Evolutionary conservation across 2,888 invertebrate genomes (phyloP).

Genomic region (Drosophila yooni): DNA sequence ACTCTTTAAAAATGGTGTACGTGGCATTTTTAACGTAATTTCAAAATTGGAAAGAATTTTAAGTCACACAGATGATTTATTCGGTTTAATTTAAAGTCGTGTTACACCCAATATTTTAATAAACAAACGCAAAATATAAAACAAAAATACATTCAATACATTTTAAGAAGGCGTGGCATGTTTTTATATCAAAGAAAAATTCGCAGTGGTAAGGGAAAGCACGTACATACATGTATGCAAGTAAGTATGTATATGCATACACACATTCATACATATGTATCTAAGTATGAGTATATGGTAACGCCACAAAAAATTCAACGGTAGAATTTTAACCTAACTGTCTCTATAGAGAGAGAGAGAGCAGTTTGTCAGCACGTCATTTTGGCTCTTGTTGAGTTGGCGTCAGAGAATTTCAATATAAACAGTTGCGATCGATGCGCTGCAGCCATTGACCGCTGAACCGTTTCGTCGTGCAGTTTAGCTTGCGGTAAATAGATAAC

Average conservation of each 20-base stretch:
- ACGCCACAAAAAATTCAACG: neutral
- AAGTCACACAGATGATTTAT: conserved; percentile 51
- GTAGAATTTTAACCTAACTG: too few species aligned
- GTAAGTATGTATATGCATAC: neutral
- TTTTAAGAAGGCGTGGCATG: conserved; percentile 46
- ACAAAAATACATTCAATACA: conserved; percentile 44
- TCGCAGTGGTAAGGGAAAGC: conserved; percentile 55
- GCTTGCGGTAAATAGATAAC: neutral
- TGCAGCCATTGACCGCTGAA: conserved; percentile 18
- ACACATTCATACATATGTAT: neutral
- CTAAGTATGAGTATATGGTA: conserved; percentile 16
- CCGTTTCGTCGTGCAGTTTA: conserved; percentile 5
- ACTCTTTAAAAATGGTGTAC: neutral
- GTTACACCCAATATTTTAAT: conserved; percentile 51
- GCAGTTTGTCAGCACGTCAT: too few species aligned
- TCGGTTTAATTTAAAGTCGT: conserved; percentile 56
- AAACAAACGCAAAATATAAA: conserved; percentile 39
- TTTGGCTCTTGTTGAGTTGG: neutral
- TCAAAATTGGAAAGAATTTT: conserved; percentile 34
- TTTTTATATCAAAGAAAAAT: conserved; percentile 55
- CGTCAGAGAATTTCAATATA: neutral
- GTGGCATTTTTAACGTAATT: neutral
- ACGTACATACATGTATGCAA: neutral
- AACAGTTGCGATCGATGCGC: neutral
- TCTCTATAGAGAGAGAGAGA: neutral